These are phyloP conservation scores for Archegozetes longisetosus DNA, from an alignment of 1,140 invertebrate genomes.

Conservation along the genomic window DNA sequence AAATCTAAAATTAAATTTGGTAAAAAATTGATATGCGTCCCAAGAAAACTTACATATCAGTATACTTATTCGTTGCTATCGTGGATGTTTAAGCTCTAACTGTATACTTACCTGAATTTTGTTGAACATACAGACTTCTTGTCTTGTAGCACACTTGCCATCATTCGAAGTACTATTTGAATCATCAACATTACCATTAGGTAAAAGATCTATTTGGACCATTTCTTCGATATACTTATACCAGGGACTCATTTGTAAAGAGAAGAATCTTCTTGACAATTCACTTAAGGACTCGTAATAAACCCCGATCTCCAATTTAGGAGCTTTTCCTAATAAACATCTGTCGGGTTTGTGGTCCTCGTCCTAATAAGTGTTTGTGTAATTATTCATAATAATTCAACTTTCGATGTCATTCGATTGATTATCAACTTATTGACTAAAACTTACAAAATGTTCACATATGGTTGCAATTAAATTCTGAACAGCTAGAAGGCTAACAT, in stretches of 20 bases:
- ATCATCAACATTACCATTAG: conserved; percentile 9
- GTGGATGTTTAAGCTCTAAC: too few relatives aligned
- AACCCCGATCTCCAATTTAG: conserved; percentile 2
- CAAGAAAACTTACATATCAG: too few relatives aligned
- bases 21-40: too few relatives aligned
- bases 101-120: background rate
- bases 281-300: conserved; percentile 14
- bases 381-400: background rate
- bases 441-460: conserved; percentile 7
- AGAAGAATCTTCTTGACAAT: conserved; percentile 9
- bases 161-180: background rate
- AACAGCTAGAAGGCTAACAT: background rate
- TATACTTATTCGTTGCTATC: too few relatives aligned
- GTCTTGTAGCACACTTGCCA: conserved; percentile 11
- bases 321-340: background rate
- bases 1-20: too few relatives aligned
- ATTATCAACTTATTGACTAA: background rate
- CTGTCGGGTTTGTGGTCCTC: conserved; percentile 11
- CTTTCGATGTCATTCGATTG: too few relatives aligned
- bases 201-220: conserved; percentile 8
- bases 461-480: background rate
- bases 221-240: conserved; percentile 15
- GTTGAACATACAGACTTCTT: conserved; percentile 1
- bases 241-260: conserved; percentile 4
- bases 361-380: conserved; percentile 1